Percentiles rank a stretch among this genome's conserved stretches.
phyloP scores from a whole-genome alignment of 1,140 invertebrate species.

The Luehdorfia chinensis region DNA sequence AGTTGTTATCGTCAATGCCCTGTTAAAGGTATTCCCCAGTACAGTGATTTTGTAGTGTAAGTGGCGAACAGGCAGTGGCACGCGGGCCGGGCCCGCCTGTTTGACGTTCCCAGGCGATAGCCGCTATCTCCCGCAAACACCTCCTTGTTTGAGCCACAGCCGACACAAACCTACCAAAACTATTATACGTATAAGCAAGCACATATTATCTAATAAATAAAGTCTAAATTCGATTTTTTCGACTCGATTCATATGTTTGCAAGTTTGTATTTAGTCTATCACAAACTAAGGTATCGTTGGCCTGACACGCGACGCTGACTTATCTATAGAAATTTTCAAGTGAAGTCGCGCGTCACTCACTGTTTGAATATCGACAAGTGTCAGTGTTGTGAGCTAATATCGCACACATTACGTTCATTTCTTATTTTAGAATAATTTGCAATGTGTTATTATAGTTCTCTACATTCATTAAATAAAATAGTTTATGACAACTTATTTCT shows the following conservation, averaged over 20 bases:
- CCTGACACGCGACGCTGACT: slow-evolving; percentile 51
- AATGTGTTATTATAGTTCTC: too few species aligned
- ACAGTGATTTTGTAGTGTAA: slow-evolving; percentile 41
- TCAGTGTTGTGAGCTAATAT: slow-evolving; percentile 27
- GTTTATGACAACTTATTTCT: too few species aligned
- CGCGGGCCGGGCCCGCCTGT: slow-evolving; percentile 51
- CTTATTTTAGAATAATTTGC: too few species aligned
- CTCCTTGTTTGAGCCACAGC: slow-evolving; percentile 61
- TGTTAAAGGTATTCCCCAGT: slow-evolving; percentile 45
- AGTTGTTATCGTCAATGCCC: neutral
- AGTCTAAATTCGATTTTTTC: neutral
- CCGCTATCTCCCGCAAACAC: slow-evolving; percentile 67
- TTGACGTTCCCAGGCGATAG: slow-evolving; percentile 71
- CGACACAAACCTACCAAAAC: slow-evolving; percentile 23
- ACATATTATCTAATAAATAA: neutral
- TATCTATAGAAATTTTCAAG: slow-evolving; percentile 60
- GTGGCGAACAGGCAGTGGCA: slow-evolving; percentile 51
- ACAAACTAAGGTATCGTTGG: slow-evolving; percentile 35
- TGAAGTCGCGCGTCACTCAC: slow-evolving; percentile 55
- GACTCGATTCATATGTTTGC: slow-evolving; percentile 9
- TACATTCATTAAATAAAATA: too few species aligned
- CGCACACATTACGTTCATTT: slow-evolving; percentile 10
- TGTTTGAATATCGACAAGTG: slow-evolving; percentile 56
- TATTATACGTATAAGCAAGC: slow-evolving; percentile 2
- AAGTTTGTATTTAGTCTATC: slow-evolving; percentile 26